These are phyloP conservation scores for Microctenopoma steveboyesi DNA, from an alignment of 2,797 vertebrate genomes.

Conservation along the genomic window DNA sequence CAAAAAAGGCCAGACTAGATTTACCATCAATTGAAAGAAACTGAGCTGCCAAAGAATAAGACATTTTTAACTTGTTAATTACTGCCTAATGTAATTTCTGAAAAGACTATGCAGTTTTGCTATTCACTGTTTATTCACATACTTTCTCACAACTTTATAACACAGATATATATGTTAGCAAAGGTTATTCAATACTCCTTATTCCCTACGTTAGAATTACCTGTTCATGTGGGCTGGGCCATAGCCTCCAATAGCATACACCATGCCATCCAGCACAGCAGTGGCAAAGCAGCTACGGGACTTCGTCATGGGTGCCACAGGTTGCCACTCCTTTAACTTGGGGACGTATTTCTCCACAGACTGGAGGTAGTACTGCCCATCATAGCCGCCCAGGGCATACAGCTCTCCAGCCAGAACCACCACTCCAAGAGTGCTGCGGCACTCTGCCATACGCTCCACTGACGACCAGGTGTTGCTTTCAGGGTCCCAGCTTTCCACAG, in stretches of 20 bases:
- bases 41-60: background rate
- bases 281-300: conserved; percentile 97
- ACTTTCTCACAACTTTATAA: background rate
- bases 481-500: conserved; percentile 96
- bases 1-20: background rate
- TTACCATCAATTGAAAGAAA: background rate
- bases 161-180: background rate
- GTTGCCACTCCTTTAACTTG: conserved; percentile 95
- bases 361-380: conserved; percentile 95
- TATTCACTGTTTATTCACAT: background rate
- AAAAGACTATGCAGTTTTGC: background rate
- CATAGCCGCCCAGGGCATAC: conserved; percentile 95
- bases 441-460: conserved; percentile 93
- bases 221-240: conserved; percentile 99
- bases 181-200: background rate
- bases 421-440: conserved; percentile 93
- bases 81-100: background rate
- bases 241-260: conserved; percentile 97
- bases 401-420: conserved; percentile 94
- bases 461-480: conserved; percentile 96
- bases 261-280: conserved; percentile 95
- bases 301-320: conserved; percentile 95
- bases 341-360: conserved; percentile 97
- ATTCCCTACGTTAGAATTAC: conserved; percentile 70
- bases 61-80: background rate